Base-by-base conservation (phyloP, 2,888 invertebrate species). In the Eristalis intricaria region DNA sequence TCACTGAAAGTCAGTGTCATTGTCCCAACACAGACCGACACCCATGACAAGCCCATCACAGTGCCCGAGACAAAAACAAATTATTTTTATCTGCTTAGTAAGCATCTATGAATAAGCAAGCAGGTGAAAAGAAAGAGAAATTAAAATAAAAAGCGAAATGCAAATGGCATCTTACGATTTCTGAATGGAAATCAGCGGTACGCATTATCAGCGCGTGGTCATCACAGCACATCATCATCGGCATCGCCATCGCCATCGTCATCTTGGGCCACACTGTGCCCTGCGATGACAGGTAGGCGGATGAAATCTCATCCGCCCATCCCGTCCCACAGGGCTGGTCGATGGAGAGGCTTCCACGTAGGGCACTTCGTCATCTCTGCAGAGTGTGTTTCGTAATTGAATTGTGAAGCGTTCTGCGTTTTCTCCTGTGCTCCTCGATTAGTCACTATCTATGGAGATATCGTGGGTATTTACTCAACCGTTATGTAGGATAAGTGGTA, bases 151-250 rank as follows among this genome's bases (percentile, higher is more conserved):
- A 68, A 68, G 64, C 26, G 26, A 68, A 68, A 68, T 68, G 68
- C 68, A 68, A 82, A 82, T 81, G 75, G 65, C 70, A 61, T 76
- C 38, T 70, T 60, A 81, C 69, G 75, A 75, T 81, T 75, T 75
- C 69, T 70, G 75, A 75, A 81, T 82, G 75, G 82, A 76, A 82
- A 82, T 82, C 76, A 75, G 56, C 26, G 61, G 22, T 60, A 10
- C 8, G 32, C 32, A 60, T 56, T 66, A 65, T 82, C 58, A 66
- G 70, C 61, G 35, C 35, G 32, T 64, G 35, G 69, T 76, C 70
- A 76, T 82, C 70, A 60, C 56, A 13, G 23, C 65, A 26, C 40
- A 38, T 65, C 64, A 35, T 68, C 26, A 26, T 32, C 61, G 22
- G 3, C 38, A 22, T 22, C 19, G 19, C 50, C 26, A 26, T 32